Percentiles rank a stretch among this genome's conserved stretches.
Evolutionary conservation across 2,113 vertebrate species (phyloP).

Genomic region (Ceyx melanurus): DNA sequence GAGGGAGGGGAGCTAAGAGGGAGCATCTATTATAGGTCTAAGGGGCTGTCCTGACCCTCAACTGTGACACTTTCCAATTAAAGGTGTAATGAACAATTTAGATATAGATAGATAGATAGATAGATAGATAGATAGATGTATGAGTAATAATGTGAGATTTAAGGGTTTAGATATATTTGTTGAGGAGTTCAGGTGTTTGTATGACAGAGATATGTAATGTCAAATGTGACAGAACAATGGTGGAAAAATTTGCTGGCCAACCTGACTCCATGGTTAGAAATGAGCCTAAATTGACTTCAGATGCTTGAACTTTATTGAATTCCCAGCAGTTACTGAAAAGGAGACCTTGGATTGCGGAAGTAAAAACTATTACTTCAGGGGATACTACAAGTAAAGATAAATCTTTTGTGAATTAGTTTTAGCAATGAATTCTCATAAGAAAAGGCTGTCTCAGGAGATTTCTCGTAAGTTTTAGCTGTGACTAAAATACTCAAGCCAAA

Average conservation of each 20-base stretch:
- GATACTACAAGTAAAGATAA: background rate
- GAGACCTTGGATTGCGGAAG: background rate
- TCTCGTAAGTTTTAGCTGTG: background rate
- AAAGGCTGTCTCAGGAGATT: background rate
- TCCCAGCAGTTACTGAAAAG: background rate
- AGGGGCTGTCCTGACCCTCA: no score
- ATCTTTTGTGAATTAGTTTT: background rate
- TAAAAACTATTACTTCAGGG: background rate
- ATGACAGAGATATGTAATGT: background rate
- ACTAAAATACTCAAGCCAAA: background rate
- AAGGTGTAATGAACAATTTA: background rate
- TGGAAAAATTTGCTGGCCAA: background rate
- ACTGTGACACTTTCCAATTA: background rate
- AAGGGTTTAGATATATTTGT: background rate
- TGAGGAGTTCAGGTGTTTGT: background rate
- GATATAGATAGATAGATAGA: no score
- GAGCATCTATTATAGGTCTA: no score
- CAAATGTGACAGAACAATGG: background rate
- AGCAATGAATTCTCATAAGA: background rate
- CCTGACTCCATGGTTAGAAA: background rate
- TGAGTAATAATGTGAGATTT: background rate
- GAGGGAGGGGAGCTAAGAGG: no score
- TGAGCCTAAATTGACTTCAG: background rate
- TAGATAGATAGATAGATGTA: no score
- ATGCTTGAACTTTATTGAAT: background rate